Evolutionary conservation across 1,140 invertebrate species (phyloP).

Genomic region (Kradibia gibbosae): DNA sequence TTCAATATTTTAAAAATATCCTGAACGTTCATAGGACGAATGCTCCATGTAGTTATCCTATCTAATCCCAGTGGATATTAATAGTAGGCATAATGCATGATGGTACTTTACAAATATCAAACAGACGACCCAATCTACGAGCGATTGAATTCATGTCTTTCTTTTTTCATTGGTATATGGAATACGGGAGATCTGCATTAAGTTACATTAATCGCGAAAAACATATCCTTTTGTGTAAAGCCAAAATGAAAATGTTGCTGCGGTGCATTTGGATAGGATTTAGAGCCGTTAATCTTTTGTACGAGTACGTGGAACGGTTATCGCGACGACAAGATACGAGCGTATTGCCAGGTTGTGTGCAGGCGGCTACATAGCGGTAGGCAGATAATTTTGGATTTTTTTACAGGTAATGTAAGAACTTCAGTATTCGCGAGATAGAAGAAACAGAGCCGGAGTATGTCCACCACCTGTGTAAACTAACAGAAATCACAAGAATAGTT

Average conservation of each 20-base stretch:
- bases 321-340: conserved; percentile 1
- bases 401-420: neutral
- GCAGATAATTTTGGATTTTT: neutral
- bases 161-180: too few relatives aligned
- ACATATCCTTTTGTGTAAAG: neutral
- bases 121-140: too few relatives aligned
- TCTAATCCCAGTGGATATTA: too few relatives aligned
- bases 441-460: neutral
- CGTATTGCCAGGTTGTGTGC: neutral
- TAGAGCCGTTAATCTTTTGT: neutral
- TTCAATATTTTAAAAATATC: too few relatives aligned
- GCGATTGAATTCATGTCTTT: too few relatives aligned
- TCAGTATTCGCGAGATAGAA: neutral
- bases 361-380: neutral
- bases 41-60: too few relatives aligned
- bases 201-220: neutral
- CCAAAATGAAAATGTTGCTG: conserved; percentile 7
- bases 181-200: too few relatives aligned
- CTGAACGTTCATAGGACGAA: too few relatives aligned
- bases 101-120: too few relatives aligned
- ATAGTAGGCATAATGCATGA: too few relatives aligned
- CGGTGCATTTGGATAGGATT: neutral
- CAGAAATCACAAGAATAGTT: neutral
- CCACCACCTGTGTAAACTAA: neutral
- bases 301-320: neutral